phyloP scores from a whole-genome alignment of 2,113 vertebrate genomes.

The Paradisaea rubra region DNA sequence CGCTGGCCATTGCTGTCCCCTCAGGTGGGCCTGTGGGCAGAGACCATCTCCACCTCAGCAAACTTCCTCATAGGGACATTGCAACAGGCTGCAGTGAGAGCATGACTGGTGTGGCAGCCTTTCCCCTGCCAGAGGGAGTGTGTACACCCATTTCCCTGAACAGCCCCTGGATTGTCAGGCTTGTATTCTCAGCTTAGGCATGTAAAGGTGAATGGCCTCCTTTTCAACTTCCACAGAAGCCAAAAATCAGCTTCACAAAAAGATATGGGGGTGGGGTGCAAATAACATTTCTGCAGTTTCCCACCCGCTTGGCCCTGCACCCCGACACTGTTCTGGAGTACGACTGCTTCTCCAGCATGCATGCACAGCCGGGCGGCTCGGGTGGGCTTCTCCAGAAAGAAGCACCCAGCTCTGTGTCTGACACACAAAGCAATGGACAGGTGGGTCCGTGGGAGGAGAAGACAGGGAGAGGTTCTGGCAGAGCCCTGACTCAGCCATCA shows the following conservation, averaged over 20 bases:
- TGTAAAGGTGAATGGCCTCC: neutral
- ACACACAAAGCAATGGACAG: neutral
- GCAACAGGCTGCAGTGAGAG: neutral
- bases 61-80: neutral
- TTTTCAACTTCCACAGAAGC: neutral
- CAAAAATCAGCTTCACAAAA: neutral
- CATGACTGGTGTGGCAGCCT: neutral
- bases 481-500: slow-evolving; percentile 13
- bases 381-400: neutral
- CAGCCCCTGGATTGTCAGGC: neutral
- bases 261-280: neutral
- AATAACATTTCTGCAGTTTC: neutral
- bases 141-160: neutral
- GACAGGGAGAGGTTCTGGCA: neutral
- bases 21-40: neutral
- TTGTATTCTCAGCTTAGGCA: neutral
- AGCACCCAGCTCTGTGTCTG: fast-evolving
- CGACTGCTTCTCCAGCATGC: fast-evolving
- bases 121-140: neutral
- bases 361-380: fast-evolving
- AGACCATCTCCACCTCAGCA: neutral
- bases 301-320: too few species aligned
- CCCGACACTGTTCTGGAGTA: neutral
- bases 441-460: neutral
- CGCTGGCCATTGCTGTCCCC: neutral